Percentiles rank a stretch among this genome's conserved stretches.
These are phyloP conservation scores for Pseudochromis fuscus DNA, from an alignment of 2,797 vertebrate species.

Conservation along the genomic window DNA sequence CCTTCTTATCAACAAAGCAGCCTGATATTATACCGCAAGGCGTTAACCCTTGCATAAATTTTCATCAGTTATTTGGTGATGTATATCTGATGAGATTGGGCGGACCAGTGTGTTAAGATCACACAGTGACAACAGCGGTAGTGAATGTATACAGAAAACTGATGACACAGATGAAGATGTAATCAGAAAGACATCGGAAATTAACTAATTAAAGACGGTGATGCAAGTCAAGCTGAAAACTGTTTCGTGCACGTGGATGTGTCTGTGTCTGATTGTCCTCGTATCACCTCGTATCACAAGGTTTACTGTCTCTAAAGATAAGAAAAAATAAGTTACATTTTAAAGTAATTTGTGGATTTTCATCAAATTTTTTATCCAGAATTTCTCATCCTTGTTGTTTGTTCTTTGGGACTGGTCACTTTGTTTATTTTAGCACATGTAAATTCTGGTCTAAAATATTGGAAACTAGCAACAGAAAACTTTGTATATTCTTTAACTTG, in stretches of 20 bases:
- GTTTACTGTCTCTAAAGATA: no score
- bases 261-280: no score
- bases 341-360: neutral
- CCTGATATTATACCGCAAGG: conserved; percentile 4
- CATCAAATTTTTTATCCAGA: no score
- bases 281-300: no score
- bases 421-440: no score
- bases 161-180: conserved; percentile 23
- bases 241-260: neutral
- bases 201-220: neutral
- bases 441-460: no score
- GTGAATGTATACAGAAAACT: neutral
- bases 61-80: conserved; percentile 9
- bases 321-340: neutral
- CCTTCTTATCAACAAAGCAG: conserved; percentile 32
- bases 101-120: conserved; percentile 22
- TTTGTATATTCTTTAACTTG: no score
- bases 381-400: no score
- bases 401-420: no score
- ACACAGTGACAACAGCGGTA: conserved; percentile 1
- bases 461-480: no score
- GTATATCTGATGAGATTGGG: conserved; percentile 2
- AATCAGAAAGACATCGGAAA: conserved; percentile 44
- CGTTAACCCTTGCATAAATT: conserved; percentile 6
- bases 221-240: conserved; percentile 11